Evolutionary conservation across 2,113 vertebrate genomes (phyloP).

Genomic region (Chionodraco myersi): DNA sequence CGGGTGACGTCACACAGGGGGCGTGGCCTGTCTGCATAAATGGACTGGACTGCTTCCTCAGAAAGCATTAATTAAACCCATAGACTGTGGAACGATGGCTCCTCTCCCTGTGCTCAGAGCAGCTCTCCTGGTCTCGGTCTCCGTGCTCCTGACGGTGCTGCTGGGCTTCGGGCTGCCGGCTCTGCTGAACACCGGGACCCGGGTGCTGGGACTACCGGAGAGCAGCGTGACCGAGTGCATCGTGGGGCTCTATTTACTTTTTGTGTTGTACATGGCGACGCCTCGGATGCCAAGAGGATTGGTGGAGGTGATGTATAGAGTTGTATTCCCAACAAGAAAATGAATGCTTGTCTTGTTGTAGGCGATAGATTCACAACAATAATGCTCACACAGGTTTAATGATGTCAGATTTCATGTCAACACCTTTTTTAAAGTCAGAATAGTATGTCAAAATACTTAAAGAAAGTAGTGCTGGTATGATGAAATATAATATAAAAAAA

Average conservation of each 20-base stretch:
- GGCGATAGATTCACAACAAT: no score
- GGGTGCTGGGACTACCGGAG: slow-evolving; percentile 75
- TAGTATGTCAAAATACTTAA: no score
- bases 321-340: not conserved
- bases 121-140: slow-evolving; percentile 67
- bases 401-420: no score
- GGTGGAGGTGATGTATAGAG: slow-evolving; percentile 75
- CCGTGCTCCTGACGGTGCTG: slow-evolving; percentile 77
- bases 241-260: slow-evolving; percentile 77
- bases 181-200: slow-evolving; percentile 62
- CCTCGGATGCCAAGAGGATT: slow-evolving; percentile 82
- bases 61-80: slow-evolving; percentile 60
- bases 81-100: slow-evolving; percentile 72
- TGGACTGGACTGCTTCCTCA: no score
- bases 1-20: not conserved
- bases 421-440: no score
- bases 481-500: no score
- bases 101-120: slow-evolving; percentile 42
- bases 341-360: not conserved
- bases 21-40: not conserved
- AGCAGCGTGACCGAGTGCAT: slow-evolving; percentile 81
- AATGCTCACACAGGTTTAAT: no score
- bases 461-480: no score
- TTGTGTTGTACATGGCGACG: slow-evolving; percentile 79
- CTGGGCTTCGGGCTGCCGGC: slow-evolving; percentile 83